A percentile compares a stretch with the other conserved stretches of the same genome.
phyloP scores from a whole-genome alignment of 2,888 invertebrate species.

The Xestia ashworthii region DNA sequence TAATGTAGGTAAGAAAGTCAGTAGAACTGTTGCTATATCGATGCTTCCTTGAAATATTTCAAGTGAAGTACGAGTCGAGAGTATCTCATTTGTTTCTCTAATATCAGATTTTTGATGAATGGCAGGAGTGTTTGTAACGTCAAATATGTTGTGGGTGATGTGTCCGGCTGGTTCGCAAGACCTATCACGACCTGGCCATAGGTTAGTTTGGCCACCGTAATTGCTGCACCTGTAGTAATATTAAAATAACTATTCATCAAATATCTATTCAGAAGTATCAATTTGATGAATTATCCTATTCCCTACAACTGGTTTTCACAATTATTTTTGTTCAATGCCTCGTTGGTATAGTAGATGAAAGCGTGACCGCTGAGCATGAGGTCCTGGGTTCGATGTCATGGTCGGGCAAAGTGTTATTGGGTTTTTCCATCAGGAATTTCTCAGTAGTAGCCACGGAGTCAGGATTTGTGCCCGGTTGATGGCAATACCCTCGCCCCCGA shows the following conservation, averaged over 20 bases:
- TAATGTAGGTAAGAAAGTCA: background rate
- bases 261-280: background rate
- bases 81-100: constrained; percentile 16
- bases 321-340: no score
- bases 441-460: no score
- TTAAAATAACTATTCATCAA: background rate
- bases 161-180: constrained; percentile 46
- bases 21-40: background rate
- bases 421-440: no score
- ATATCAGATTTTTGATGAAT: constrained; percentile 37
- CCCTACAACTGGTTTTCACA: background rate
- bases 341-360: no score
- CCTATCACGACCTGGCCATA: constrained; percentile 56
- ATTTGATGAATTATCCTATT: background rate
- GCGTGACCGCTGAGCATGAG: no score
- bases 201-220: constrained; percentile 2
- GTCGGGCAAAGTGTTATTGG: no score
- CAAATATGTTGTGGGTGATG: constrained; percentile 35
- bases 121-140: constrained; percentile 57
- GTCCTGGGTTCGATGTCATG: no score
- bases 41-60: background rate
- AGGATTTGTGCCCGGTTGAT: no score
- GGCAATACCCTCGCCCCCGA: no score
- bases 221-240: background rate
- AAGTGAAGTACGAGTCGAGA: background rate